phyloP scores from a whole-genome alignment of 2,113 vertebrate genomes.

The Microcebus tavaratra region DNA sequence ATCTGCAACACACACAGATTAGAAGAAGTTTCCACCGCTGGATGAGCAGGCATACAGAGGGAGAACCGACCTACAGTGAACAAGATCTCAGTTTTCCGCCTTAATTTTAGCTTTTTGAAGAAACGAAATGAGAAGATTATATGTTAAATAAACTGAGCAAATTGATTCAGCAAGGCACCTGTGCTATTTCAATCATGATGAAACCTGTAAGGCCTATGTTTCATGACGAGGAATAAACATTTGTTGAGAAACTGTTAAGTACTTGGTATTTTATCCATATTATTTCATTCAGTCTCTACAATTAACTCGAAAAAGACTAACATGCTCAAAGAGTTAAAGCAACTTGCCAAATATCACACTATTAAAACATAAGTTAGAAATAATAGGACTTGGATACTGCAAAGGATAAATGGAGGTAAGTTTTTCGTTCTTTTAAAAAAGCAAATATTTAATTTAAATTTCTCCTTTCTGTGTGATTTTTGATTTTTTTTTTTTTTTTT shows the following conservation, averaged over 20 bases:
- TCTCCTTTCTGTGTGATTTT: not conserved
- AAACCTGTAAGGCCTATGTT: not conserved
- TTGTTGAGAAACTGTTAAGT: not conserved
- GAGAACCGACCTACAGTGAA: not conserved
- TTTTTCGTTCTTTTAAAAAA: not conserved
- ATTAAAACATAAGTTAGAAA: conserved; percentile 10
- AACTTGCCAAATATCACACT: not conserved
- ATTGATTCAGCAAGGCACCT: not conserved
- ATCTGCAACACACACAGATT: not conserved
- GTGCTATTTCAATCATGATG: not conserved
- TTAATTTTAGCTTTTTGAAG: not conserved
- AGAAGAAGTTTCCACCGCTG: not conserved
- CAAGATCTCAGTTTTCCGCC: not conserved
- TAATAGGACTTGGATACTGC: not conserved
- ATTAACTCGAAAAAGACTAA: not conserved
- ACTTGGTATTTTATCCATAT: not conserved
- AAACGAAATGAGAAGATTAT: not conserved
- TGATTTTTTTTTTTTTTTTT: too few species aligned
- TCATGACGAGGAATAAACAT: not conserved
- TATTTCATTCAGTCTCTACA: not conserved
- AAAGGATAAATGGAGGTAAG: not conserved
- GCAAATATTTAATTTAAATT: not conserved
- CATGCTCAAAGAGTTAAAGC: not conserved
- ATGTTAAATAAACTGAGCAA: not conserved
- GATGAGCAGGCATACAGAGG: not conserved